Percentiles rank a stretch among this genome's conserved stretches.
Conservation (phyloP, 2,888 invertebrate genomes). For the Cinara cedri region DNA sequence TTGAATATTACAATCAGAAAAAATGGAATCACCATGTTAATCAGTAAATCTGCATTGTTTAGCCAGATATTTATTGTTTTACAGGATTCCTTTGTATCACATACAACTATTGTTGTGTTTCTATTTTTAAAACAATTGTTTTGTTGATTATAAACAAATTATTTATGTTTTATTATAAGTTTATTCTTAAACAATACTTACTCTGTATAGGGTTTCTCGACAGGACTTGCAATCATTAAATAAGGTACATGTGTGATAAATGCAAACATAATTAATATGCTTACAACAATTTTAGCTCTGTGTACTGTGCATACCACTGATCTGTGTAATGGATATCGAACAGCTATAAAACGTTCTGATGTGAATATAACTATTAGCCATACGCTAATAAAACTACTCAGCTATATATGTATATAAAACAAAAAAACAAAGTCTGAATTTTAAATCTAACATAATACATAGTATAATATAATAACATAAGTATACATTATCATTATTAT, state of each 20-base stretch:
- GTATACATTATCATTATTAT: not conserved
- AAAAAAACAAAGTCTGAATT: not conserved
- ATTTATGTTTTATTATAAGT: too few relatives aligned
- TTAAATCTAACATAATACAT: not conserved
- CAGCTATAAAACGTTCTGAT: constrained; percentile 82
- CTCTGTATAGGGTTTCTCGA: not conserved
- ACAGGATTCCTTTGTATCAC: constrained; percentile 66
- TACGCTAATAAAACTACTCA: constrained; percentile 78
- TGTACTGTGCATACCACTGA: constrained; percentile 75
- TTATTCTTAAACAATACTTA: constrained; percentile 9
- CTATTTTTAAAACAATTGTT: constrained; percentile 37
- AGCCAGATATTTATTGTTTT: constrained; percentile 69
- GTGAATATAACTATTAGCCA: constrained; percentile 89
- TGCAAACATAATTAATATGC: constrained; percentile 66
- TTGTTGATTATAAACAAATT: too few relatives aligned
- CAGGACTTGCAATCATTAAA: constrained; percentile 63
- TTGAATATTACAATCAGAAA: constrained; percentile 75
- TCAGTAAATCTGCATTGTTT: constrained; percentile 74
- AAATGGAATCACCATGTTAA: constrained; percentile 78
- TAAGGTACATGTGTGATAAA: constrained; percentile 70
- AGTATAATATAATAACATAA: not conserved
- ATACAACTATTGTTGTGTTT: constrained; percentile 63
- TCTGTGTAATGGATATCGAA: constrained; percentile 74
- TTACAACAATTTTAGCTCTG: constrained; percentile 72
- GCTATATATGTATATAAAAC: constrained; percentile 63